Conservation (phyloP, 2,797 vertebrate genomes). For the Acanthornis magna region DNA sequence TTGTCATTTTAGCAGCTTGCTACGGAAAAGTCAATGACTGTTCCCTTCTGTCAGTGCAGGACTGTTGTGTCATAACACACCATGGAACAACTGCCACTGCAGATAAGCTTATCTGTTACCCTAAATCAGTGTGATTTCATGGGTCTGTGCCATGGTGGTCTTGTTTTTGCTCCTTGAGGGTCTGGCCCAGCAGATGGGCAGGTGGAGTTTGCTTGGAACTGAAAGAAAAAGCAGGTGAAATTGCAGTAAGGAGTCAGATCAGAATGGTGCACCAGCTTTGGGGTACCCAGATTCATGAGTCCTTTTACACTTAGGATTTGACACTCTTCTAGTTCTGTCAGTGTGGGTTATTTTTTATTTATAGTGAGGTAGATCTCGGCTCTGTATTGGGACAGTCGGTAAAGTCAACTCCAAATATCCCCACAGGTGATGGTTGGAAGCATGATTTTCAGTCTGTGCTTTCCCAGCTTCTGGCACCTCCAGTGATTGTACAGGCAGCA, state of each 20-base stretch:
- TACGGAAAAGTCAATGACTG: neutral
- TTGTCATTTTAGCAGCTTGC: slow-evolving; percentile 44
- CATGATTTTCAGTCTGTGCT: neutral
- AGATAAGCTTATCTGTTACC: neutral
- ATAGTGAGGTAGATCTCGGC: neutral
- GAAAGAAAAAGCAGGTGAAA: neutral
- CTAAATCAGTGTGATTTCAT: neutral
- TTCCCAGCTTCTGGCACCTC: neutral
- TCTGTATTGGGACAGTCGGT: neutral
- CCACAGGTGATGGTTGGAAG: neutral
- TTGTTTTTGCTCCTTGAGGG: neutral
- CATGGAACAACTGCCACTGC: neutral
- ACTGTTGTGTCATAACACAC: neutral
- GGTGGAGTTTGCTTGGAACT: neutral
- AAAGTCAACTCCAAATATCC: neutral
- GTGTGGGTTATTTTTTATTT: neutral
- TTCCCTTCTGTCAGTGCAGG: neutral
- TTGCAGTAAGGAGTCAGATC: neutral
- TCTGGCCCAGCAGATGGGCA: neutral
- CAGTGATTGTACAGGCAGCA: neutral
- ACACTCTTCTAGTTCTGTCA: neutral
- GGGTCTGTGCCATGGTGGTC: neutral
- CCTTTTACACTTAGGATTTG: neutral
- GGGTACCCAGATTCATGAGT: neutral
- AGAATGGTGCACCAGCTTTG: neutral